Base-by-base conservation (phyloP, 2,888 invertebrate genomes). In the Osmoderma eremita region DNA sequence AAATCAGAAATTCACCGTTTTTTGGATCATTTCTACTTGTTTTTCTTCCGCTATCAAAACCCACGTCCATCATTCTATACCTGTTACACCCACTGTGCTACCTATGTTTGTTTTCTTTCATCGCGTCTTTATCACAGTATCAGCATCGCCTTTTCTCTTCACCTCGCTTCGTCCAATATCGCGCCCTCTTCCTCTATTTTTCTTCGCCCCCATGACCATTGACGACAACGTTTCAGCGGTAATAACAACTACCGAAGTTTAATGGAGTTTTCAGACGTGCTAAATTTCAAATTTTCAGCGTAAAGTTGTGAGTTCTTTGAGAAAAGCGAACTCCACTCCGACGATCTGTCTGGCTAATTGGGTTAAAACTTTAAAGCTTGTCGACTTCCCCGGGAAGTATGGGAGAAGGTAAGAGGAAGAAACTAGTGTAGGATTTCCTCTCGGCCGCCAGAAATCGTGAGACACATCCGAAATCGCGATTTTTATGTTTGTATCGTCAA, bases 281-380 rank as follows among this genome's bases (percentile, higher is more conserved):
- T 69, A 70, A 70, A 70, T 72, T 70, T 68, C 67, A 69, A 71
- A 69, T 70, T 56, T 67, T 62, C 67, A 66, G 67, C 53, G 63
- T 36, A 61, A 61, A 61, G 58, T 61, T 61, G 45, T 13, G 63
- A 67, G 67, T 67, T 71, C 63, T 61, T 63, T 66, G 65, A 65
- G 51, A 68, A 63, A 65, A 65, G 39, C 53, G 67, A 61, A 30
- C 58, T 22, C 30, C 58, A 61, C 66, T 54, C 49, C 61, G 66
- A 64, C 69, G 70, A 70, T 62, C 69, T 61, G 65, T 69, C 70
- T 68, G 64, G 67, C 68, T 73, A 73, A 73, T 73, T 73, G 72
- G 68, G 68, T 70, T 67, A 67, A 73, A 73, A 73, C 73, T 73
- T 73, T 73, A 70, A 73, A 72, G 71, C 70, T 68, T 67, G 24